phyloP scores from a whole-genome alignment of 2,113 vertebrate genomes.

The Aythya baeri region DNA sequence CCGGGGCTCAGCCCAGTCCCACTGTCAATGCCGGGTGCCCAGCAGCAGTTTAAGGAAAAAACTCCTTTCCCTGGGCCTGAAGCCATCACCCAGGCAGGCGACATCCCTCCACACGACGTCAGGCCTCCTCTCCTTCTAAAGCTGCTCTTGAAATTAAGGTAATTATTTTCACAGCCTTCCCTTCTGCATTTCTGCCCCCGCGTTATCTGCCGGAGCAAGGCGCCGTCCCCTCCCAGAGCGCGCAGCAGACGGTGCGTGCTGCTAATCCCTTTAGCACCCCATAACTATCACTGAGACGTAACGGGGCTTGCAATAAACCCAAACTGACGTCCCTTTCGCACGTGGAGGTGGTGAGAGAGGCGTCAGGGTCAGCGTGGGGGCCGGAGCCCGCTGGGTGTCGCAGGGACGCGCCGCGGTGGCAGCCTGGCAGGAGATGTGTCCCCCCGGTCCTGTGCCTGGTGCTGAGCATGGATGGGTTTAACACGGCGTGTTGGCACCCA shows the following conservation, averaged over 20 bases:
- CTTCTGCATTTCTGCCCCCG: background rate
- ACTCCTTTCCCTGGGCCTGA: background rate
- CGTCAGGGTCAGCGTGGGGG: fast-evolving
- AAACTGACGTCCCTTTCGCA: background rate
- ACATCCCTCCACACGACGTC: fast-evolving
- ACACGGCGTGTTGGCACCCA: fast-evolving
- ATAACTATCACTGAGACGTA: background rate
- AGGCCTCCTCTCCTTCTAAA: background rate
- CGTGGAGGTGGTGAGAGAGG: background rate
- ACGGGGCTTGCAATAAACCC: background rate
- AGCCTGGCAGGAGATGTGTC: background rate
- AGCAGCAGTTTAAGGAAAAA: background rate
- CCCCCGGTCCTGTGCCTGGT: background rate
- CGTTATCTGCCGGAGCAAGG: background rate
- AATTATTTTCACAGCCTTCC: background rate
- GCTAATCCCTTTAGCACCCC: slow-evolving; percentile 54
- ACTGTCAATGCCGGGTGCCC: fast-evolving
- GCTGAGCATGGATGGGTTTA: background rate
- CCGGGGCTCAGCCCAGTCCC: background rate
- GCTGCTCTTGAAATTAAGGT: background rate
- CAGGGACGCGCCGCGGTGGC: background rate
- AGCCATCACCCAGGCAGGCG: background rate
- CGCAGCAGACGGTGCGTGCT: background rate
- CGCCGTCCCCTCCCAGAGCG: background rate
- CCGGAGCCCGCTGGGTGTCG: fast-evolving